A percentile compares a stretch with the other conserved stretches of the same genome.
phyloP scores from a whole-genome alignment of 2,888 invertebrate genomes.

The Calliopum simillimum region DNA sequence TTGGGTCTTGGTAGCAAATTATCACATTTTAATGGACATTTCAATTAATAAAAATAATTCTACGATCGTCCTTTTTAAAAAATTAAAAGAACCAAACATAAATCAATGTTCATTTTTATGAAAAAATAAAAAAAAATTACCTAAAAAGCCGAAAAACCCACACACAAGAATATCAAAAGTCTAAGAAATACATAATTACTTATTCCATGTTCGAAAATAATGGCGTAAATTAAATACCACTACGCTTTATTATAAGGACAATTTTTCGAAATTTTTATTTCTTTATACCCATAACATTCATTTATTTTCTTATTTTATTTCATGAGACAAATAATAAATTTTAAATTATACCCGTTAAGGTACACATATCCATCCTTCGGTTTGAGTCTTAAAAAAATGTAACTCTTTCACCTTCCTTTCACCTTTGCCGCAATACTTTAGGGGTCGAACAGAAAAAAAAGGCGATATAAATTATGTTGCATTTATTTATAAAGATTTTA shows the following conservation, averaged over 20 bases:
- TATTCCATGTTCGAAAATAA: slow-evolving; percentile 13
- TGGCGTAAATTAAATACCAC: background rate
- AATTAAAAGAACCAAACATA: slow-evolving; percentile 13
- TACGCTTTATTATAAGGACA: background rate
- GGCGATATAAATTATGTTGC: too few relatives aligned
- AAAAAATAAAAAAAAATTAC: background rate
- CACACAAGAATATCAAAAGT: background rate
- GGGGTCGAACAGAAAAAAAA: too few relatives aligned
- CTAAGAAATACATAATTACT: background rate
- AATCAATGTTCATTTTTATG: slow-evolving; percentile 21
- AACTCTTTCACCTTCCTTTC: too few relatives aligned
- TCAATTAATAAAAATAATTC: too few relatives aligned
- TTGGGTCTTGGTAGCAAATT: too few relatives aligned
- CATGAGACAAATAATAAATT: slow-evolving; percentile 2
- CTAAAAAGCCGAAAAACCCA: slow-evolving; percentile 18
- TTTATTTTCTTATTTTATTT: slow-evolving; percentile 3
- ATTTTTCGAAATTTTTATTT: background rate
- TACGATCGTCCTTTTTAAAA: too few relatives aligned
- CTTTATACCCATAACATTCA: background rate
- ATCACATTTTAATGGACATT: too few relatives aligned
- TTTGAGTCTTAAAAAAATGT: too few relatives aligned
- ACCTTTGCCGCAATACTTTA: too few relatives aligned
- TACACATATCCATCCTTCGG: too few relatives aligned
- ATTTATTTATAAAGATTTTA: too few relatives aligned
- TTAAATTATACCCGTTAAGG: background rate